Base-by-base conservation (phyloP, 2,888 invertebrate species). In the Melanargia galathea region DNA sequence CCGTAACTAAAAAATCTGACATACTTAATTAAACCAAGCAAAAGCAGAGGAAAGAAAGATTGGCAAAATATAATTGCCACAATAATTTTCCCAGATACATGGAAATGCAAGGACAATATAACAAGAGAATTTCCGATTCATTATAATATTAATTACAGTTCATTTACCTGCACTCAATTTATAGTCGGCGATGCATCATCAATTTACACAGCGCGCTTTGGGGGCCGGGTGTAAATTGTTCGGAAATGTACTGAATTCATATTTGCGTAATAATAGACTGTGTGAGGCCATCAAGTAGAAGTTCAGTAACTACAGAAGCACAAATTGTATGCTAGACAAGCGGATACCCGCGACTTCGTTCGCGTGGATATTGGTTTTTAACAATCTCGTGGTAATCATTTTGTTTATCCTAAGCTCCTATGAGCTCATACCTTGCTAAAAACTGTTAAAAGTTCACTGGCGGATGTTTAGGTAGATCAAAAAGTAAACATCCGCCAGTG, bases 91-190 rank as follows among this genome's bases (percentile, higher is more conserved):
- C 33, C 33, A 5, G 33, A 52, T 52, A 33, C 52, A 52, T 22
- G 45, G 1, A 46, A 46, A 46, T 52, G 35, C 33, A 63, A 54
- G 59, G 35, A 18, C 58, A 52, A 8, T 30, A 55, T 55, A 56
- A 64, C 55, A 49, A 60, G 55, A 55, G 60, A 55, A 56, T 55
- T 65, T 60, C 52, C 60, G 55, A 59, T 60, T 52, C 63, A 65
- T 66, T 66, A 63, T 60, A 57, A 66, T 52, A 65, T 67, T 67
- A 67, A 67, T 65, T 62, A 67, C 67, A 65, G 65, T 60, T 60
- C 65, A 67, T 65, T 65, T 60, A 60, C 52, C 60, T 45, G 60
- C 49, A 51, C 59, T 59, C 63, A 60, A 60, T 63, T 63, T 65
- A 63, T 63, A 60, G 60, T 45, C 55, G 63, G 59, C 59, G 48